Percentiles rank a stretch among this genome's conserved stretches.
Conservation (phyloP, 2,888 invertebrate species). For the Morpho achilles region DNA sequence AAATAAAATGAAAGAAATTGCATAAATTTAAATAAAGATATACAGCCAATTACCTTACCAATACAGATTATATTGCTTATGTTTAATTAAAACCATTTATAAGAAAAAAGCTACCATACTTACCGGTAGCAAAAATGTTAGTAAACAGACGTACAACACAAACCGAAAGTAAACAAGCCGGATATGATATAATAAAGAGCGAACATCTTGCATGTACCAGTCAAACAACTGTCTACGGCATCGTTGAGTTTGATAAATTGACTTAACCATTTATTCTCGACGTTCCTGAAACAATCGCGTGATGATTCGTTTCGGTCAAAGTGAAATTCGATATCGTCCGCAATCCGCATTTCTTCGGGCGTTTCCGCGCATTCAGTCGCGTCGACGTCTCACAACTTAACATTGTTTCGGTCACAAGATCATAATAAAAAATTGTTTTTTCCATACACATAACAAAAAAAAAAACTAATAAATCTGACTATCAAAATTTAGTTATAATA, state of each 20-base stretch:
- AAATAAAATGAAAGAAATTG: no score
- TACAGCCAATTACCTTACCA: no score
- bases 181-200: slow-evolving; percentile 19
- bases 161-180: slow-evolving; percentile 20
- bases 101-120: no score
- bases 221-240: slow-evolving; percentile 20
- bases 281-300: slow-evolving; percentile 38
- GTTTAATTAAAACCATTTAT: no score
- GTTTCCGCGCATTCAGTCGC: slow-evolving; percentile 40
- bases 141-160: slow-evolving; percentile 10
- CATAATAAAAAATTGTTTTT: no score
- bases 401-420: background rate
- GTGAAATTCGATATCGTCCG: slow-evolving; percentile 43
- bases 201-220: slow-evolving; percentile 22
- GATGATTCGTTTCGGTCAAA: slow-evolving; percentile 36
- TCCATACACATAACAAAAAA: no score
- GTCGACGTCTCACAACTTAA: background rate
- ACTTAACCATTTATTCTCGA: slow-evolving; percentile 12
- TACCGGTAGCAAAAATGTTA: slow-evolving; percentile 2
- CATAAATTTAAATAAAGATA: no score
- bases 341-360: slow-evolving; percentile 35
- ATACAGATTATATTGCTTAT: no score
- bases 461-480: no score
- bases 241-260: slow-evolving; percentile 23
- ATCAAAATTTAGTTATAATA: no score